A percentile compares a stretch with the other conserved stretches of the same genome.
Evolutionary conservation across 1,140 invertebrate species (phyloP).

Genomic region (Polyergus mexicanus): DNA sequence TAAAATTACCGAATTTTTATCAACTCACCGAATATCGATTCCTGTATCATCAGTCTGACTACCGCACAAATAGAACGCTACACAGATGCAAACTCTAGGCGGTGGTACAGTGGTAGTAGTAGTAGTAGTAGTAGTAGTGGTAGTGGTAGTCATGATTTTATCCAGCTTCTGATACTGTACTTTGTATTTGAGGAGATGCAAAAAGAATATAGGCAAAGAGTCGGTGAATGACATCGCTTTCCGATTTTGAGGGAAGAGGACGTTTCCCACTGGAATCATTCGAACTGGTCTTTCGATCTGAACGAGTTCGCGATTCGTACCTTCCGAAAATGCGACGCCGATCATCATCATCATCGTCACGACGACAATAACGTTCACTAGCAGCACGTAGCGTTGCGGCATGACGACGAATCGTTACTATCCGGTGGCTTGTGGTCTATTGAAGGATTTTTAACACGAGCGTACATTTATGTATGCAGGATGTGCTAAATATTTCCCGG

Average conservation of each 20-base stretch:
- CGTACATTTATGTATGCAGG: constrained; percentile 73
- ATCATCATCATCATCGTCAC: not conserved
- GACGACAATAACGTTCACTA: not conserved
- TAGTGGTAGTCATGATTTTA: constrained; percentile 58
- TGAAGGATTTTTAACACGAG: constrained; percentile 69
- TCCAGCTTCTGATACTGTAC: constrained; percentile 72
- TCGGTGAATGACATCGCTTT: not conserved
- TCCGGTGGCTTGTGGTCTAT: constrained; percentile 48
- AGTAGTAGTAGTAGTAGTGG: constrained; percentile 46
- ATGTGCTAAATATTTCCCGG: constrained; percentile 66
- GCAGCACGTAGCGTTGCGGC: constrained; percentile 8
- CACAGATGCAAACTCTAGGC: constrained; percentile 82
- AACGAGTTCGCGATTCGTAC: not conserved
- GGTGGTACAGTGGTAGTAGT: not conserved
- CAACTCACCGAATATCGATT: constrained; percentile 86
- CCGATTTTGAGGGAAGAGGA: not conserved
- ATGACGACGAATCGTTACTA: constrained; percentile 58
- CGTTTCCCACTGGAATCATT: not conserved
- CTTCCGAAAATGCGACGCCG: not conserved
- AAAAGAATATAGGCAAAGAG: constrained; percentile 63
- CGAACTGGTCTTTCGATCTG: constrained; percentile 10
- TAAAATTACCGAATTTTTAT: not conserved
- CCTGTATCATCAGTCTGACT: constrained; percentile 85
- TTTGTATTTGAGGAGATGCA: constrained; percentile 79
- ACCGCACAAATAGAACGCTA: constrained; percentile 87